Evolutionary conservation across 2,888 invertebrate genomes (phyloP).

Genomic region (Oasisia sp.): DNA sequence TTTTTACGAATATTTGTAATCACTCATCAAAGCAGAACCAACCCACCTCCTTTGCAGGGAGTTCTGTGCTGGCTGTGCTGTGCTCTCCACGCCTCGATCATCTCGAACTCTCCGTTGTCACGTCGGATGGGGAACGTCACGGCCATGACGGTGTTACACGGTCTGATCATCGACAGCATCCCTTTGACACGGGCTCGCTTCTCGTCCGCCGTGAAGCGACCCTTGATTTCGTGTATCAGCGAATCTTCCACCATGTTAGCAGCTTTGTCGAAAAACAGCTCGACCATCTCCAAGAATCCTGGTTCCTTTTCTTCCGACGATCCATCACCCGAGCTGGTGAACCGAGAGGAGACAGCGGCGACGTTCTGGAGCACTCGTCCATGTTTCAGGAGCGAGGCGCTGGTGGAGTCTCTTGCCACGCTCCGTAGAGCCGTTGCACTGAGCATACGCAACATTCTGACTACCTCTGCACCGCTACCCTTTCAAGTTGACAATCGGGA

Average conservation of each 20-base stretch:
- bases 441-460: not conserved
- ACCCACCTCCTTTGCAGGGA: slow-evolving; percentile 97
- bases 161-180: slow-evolving; percentile 95
- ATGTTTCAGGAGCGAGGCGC: slow-evolving; percentile 10
- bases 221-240: slow-evolving; percentile 84
- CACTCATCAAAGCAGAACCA: not conserved
- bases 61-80: slow-evolving; percentile 97
- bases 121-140: slow-evolving; percentile 93
- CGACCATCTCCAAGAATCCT: slow-evolving; percentile 72
- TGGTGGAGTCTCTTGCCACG: not conserved
- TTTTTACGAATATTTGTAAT: not conserved
- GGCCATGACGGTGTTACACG: slow-evolving; percentile 88
- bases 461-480: not conserved
- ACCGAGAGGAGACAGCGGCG: not conserved
- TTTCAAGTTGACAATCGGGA: not conserved
- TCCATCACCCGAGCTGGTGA: not conserved
- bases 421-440: not conserved
- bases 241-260: slow-evolving; percentile 85
- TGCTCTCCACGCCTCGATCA: slow-evolving; percentile 96
- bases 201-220: slow-evolving; percentile 77
- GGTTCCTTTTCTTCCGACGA: slow-evolving; percentile 19
- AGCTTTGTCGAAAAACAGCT: slow-evolving; percentile 97
- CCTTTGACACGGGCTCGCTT: slow-evolving; percentile 85
- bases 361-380: not conserved
- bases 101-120: slow-evolving; percentile 95